phyloP scores from a whole-genome alignment of 23 tunicate species.

The Trididemnum nubilum region DNA sequence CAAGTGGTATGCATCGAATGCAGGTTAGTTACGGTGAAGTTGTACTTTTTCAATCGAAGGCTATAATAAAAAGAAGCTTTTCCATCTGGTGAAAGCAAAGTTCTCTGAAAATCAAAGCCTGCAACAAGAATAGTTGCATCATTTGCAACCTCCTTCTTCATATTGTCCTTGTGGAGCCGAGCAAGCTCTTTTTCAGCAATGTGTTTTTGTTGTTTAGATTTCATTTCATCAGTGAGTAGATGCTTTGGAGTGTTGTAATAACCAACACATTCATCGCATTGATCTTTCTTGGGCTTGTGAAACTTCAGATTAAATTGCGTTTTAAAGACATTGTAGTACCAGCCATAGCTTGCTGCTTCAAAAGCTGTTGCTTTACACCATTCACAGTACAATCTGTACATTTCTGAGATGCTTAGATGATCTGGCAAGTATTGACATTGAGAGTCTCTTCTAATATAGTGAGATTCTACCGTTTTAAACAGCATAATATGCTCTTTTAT shows the following conservation, averaged over 20 bases:
- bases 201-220: constrained; percentile 14
- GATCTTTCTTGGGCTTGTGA: constrained; percentile 2
- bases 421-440: constrained; percentile 4
- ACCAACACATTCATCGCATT: not conserved
- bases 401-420: not conserved
- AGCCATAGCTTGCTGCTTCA: not conserved
- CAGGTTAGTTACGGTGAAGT: too few species aligned
- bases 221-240: not conserved
- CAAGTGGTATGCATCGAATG: too few species aligned
- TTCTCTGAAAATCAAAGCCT: too few species aligned
- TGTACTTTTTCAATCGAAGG: too few species aligned
- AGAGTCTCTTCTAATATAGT: constrained; percentile 13
- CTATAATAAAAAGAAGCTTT: too few species aligned
- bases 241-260: constrained; percentile 1
- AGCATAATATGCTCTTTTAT: constrained; percentile 1
- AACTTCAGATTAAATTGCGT: constrained; percentile 12
- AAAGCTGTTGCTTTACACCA: not conserved
- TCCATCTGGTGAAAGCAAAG: too few species aligned
- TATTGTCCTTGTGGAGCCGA: not conserved
- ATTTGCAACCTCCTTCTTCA: not conserved
- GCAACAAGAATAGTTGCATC: not conserved
- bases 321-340: not conserved
- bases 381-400: not conserved
- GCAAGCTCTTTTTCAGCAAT: not conserved
- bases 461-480: constrained; percentile 3